phyloP scores from a whole-genome alignment of 2,888 invertebrate species.

The Zhuqinia jingwanae region DNA sequence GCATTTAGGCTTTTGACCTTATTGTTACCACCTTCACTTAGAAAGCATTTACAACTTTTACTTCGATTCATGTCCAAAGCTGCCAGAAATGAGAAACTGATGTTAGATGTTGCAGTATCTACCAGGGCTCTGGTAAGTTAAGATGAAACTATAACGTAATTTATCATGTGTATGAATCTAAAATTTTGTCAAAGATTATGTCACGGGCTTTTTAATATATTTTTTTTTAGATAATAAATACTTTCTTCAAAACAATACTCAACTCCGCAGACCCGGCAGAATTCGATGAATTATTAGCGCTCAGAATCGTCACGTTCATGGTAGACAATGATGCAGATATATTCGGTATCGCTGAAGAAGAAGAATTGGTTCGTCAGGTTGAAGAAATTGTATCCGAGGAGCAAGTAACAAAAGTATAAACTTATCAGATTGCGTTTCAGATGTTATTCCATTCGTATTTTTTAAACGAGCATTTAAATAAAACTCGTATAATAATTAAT shows the following conservation, averaged over 20 bases:
- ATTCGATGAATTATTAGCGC: constrained; percentile 76
- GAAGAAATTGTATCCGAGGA: constrained; percentile 74
- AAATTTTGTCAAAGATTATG: not conserved
- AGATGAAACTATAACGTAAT: not conserved
- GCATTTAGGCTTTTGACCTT: constrained; percentile 75
- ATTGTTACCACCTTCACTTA: constrained; percentile 73
- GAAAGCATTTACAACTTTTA: constrained; percentile 77
- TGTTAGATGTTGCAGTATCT: constrained; percentile 76
- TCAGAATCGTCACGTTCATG: constrained; percentile 77
- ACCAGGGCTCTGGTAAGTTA: constrained; percentile 77
- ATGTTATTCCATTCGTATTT: not conserved
- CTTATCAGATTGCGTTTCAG: not conserved
- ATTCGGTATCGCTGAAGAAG: constrained; percentile 71
- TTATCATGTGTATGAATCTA: not conserved
- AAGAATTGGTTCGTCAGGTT: constrained; percentile 59
- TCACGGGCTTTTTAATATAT: no score
- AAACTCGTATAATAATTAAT: not conserved
- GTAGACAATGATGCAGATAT: constrained; percentile 78
- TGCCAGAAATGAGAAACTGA: constrained; percentile 75
- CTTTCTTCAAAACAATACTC: constrained; percentile 75
- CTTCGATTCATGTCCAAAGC: constrained; percentile 76
- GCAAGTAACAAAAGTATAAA: constrained; percentile 75
- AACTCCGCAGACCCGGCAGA: constrained; percentile 66
- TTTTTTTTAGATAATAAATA: constrained; percentile 74
- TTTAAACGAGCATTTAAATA: not conserved